Evolutionary conservation across 2,888 invertebrate species (phyloP).

Genomic region (Escarpia spicata): DNA sequence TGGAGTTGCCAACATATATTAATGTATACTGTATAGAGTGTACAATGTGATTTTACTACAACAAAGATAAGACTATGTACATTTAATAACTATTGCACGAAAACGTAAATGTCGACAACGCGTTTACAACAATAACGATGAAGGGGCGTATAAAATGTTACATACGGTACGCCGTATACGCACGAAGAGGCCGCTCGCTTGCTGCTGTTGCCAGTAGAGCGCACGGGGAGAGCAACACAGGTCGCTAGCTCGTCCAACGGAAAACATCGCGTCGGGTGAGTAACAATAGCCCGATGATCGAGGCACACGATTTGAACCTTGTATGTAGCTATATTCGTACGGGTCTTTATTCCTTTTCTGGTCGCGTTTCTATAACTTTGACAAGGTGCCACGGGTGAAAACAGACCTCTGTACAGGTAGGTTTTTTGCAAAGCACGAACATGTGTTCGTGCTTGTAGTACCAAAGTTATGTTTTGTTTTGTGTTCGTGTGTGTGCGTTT

Average conservation of each 20-base stretch:
- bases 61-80: no score
- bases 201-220: neutral
- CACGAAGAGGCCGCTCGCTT: neutral
- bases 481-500: neutral
- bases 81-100: neutral
- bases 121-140: neutral
- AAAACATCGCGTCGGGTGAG: neutral
- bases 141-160: neutral
- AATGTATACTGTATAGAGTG: no score
- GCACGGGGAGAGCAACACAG: neutral
- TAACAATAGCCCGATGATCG: neutral
- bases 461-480: neutral
- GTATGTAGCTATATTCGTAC: neutral
- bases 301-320: neutral
- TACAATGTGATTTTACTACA: no score
- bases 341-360: neutral
- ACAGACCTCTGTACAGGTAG: neutral
- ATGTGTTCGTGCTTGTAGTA: neutral
- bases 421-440: neutral
- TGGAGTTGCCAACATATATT: no score
- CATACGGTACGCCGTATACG: neutral
- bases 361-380: neutral
- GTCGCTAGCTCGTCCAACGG: neutral
- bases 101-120: neutral
- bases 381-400: neutral